phyloP scores from a whole-genome alignment of 2,113 vertebrate genomes.

The Clarias magur region DNA sequence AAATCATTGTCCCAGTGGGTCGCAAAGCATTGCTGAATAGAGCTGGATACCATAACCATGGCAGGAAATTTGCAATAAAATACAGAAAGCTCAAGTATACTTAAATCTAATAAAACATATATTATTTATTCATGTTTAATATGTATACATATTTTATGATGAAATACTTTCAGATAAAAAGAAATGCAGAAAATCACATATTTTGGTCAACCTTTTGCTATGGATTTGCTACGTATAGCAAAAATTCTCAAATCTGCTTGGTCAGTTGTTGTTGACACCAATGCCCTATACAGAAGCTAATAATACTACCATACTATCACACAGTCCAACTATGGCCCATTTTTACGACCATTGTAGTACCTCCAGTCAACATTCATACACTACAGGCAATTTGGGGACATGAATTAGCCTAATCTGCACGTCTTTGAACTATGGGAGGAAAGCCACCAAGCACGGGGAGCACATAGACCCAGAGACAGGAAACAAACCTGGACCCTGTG shows the following conservation, averaged over 20 bases:
- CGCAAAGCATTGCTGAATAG: not conserved
- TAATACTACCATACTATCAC: too few species aligned
- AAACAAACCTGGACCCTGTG: too few species aligned
- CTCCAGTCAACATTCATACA: too few species aligned
- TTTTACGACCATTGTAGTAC: too few species aligned
- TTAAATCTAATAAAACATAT: not conserved
- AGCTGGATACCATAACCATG: not conserved
- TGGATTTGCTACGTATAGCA: too few species aligned
- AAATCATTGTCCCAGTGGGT: slow-evolving; percentile 21
- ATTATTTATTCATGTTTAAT: not conserved
- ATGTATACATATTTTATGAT: not conserved
- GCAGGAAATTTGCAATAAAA: not conserved
- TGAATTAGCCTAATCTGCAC: too few species aligned
- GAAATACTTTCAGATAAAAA: not conserved
- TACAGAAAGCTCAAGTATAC: not conserved
- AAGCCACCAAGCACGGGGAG: too few species aligned
- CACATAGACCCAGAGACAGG: too few species aligned
- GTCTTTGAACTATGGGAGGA: too few species aligned
- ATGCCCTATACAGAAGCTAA: not conserved
- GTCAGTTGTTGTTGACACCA: not conserved
- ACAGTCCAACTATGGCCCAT: too few species aligned
- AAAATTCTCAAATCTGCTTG: not conserved
- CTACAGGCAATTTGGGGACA: too few species aligned
- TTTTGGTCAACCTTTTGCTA: not conserved
- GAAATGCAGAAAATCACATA: not conserved